phyloP scores from a whole-genome alignment of 2,888 invertebrate species.

The Morpho achilles region DNA sequence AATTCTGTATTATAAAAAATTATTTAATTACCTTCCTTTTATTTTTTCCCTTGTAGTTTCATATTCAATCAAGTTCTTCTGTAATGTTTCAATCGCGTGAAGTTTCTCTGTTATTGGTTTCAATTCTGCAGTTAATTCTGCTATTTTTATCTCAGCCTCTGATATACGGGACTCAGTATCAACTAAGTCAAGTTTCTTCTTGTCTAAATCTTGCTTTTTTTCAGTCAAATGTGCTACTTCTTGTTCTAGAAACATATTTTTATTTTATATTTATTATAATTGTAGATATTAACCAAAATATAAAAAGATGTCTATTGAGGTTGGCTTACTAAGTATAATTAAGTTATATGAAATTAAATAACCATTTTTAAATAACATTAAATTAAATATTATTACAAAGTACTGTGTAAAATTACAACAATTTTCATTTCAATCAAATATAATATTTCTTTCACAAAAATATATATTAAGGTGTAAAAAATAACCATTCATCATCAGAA shows the following conservation, averaged over 20 bases:
- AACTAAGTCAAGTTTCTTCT: slow-evolving; percentile 75
- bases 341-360: no score
- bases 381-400: no score
- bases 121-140: slow-evolving; percentile 75
- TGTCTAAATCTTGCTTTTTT: slow-evolving; percentile 81
- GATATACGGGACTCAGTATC: slow-evolving; percentile 81
- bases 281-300: no score
- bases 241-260: slow-evolving; percentile 49
- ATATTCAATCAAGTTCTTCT: slow-evolving; percentile 73
- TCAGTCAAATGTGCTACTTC: slow-evolving; percentile 74
- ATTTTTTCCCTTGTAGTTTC: slow-evolving; percentile 77
- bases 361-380: no score
- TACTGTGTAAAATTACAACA: no score
- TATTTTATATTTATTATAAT: no score
- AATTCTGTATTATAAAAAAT: slow-evolving; percentile 13
- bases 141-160: slow-evolving; percentile 79
- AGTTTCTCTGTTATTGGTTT: slow-evolving; percentile 77
- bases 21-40: slow-evolving; percentile 70
- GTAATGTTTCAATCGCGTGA: slow-evolving; percentile 68
- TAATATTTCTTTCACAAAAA: no score
- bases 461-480: no score
- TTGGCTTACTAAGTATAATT: no score
- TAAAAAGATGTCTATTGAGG: no score
- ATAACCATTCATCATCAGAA: no score
- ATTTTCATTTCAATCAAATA: no score